Evolutionary conservation across 2,113 vertebrate genomes (phyloP), one percentile per base, ranked within the genome.

Genomic region (Circaetus gallicus): DNA sequence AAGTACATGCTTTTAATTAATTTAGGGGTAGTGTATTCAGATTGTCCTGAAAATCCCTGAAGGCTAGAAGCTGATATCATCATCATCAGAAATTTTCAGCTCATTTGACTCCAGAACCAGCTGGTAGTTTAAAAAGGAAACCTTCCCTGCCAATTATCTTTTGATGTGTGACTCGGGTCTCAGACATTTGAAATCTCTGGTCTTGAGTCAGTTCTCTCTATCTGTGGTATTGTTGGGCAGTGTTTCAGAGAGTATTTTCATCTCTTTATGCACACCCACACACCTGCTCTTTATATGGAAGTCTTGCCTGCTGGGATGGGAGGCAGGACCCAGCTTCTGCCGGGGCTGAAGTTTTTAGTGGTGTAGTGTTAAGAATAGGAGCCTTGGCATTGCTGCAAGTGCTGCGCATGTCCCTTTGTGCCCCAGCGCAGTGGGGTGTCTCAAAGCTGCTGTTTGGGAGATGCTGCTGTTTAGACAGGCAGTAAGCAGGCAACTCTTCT

Each of bases 311-410:
- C 21, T 21, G 71, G 36, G 29, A 19, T 36, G 74, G n/a, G 17
- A 63, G 53, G 49, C 42, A 59, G 56, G 29, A 73, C 26, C 9
- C 20, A 38, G 34, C 40, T 66, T 70, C 72, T 84, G 73, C 36
- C 32, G 40, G 73, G 45, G 29, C 10, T 22, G 43, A 58, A 43
- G 31, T 16, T 82, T 66, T 85, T 24, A 52, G 31, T 3, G 7
- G 4, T 24, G 4, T 24, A 8, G 7, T 3, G 5, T 55, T 59
- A 56, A 81, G 81, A 86, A 13, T 2, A 34, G 50, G 65, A 90
- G 7, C 36, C 15, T 29, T 5, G 15, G 14, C n/a, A 2, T 20
- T 71, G 40, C 49, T 56, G 8, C 21, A 7, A 0, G 2, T 0
- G 2, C 22, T 58, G 73, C 9, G 7, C 19, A 2, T 7, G 4